Conservation (phyloP, 30 jellyfish, hydroid and myxozoan species). For the Nemopilema nomurai region DNA sequence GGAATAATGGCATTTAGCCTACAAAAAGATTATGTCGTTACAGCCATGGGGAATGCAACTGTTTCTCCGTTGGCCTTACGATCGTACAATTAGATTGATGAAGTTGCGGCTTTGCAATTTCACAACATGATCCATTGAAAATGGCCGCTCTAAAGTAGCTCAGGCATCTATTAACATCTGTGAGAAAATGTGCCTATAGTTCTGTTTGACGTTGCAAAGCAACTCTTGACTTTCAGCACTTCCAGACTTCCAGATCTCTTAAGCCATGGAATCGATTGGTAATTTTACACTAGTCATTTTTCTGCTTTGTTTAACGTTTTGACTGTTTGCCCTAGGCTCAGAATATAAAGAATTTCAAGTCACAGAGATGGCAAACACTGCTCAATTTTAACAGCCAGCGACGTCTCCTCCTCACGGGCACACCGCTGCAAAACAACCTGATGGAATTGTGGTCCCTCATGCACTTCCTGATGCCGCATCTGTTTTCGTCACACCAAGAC, state of each 20-base stretch:
- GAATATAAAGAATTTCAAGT: conserved; percentile 92
- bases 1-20: conserved; percentile 64
- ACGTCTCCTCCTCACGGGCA: conserved; percentile 93
- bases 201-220: too few species aligned
- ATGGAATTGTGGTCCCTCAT: conserved; percentile 99
- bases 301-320: not conserved
- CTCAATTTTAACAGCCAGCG: conserved; percentile 96
- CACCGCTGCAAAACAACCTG: conserved; percentile 94
- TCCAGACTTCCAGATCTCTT: not conserved
- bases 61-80: not conserved
- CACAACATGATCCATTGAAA: too few species aligned
- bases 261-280: not conserved
- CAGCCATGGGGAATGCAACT: conserved; percentile 21
- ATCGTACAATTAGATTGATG: not conserved
- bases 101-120: too few species aligned
- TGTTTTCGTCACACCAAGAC: conserved; percentile 94
- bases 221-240: not conserved
- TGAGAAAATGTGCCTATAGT: too few species aligned
- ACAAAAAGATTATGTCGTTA: conserved; percentile 26
- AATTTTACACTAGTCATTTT: not conserved
- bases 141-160: too few species aligned
- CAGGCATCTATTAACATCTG: too few species aligned
- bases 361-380: conserved; percentile 96
- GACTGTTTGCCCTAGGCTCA: conserved; percentile 73
- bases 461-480: conserved; percentile 97